Percentiles rank a stretch among this genome's conserved stretches.
These are phyloP conservation scores for Pteronura brasiliensis DNA, from an alignment of 2,113 vertebrate species.

Conservation along the genomic window DNA sequence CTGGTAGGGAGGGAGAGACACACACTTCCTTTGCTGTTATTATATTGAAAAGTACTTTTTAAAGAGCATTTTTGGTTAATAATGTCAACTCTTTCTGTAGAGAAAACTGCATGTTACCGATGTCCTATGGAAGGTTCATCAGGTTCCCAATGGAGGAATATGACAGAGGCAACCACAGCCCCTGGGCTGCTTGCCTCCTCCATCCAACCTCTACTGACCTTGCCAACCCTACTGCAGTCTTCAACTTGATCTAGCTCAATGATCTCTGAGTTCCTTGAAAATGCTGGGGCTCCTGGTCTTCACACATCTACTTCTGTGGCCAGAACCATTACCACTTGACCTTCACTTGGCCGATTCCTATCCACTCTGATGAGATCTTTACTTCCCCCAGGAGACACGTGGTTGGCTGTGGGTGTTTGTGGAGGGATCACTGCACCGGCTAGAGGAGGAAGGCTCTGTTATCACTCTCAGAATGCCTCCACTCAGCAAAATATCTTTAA, in stretches of 20 bases:
- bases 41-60: neutral
- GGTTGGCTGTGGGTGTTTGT: neutral
- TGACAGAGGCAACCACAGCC: neutral
- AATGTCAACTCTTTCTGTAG: neutral
- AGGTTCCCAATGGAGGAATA: neutral
- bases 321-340: neutral
- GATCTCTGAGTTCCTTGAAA: neutral
- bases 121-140: neutral
- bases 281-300: neutral
- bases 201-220: neutral
- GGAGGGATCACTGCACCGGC: fast-evolving
- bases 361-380: neutral
- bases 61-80: neutral
- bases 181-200: neutral
- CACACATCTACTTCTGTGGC: neutral
- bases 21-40: neutral
- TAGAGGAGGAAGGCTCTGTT: neutral
- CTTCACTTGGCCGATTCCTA: neutral
- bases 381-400: neutral
- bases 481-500: neutral
- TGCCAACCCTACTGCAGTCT: neutral
- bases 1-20: neutral
- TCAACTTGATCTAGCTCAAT: neutral
- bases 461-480: neutral
- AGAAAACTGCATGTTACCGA: neutral